phyloP scores from a whole-genome alignment of 2,113 vertebrate species.

The Archilochus colubris region DNA sequence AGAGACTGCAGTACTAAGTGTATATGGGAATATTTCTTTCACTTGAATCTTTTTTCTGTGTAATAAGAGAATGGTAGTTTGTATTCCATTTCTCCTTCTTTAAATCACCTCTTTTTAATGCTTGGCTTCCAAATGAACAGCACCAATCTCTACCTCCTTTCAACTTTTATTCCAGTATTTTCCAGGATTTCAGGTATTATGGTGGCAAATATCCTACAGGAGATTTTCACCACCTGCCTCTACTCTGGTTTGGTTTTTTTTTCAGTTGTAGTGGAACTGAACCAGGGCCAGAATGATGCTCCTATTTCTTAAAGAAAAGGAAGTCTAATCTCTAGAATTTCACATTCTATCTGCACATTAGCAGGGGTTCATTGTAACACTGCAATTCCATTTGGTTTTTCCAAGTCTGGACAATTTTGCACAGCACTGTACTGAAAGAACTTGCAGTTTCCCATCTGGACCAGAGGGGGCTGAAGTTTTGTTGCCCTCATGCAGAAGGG shows the following conservation, averaged over 20 bases:
- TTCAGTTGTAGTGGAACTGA: neutral
- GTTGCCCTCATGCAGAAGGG: neutral
- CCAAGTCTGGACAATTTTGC: neutral
- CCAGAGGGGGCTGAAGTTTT: neutral
- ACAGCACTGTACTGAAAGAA: neutral
- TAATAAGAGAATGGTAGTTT: neutral
- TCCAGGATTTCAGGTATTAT: neutral
- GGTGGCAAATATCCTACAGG: neutral
- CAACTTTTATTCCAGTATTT: neutral
- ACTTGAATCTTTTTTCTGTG: neutral
- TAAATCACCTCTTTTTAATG: neutral
- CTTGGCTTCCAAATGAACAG: neutral
- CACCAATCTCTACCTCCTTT: neutral
- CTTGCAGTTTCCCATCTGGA: neutral
- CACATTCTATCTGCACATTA: neutral
- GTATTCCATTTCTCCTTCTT: neutral
- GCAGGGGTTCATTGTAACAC: neutral
- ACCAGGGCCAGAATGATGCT: neutral
- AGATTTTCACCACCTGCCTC: neutral
- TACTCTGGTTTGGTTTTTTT: neutral
- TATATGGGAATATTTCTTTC: neutral
- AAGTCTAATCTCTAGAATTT: neutral
- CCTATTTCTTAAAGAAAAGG: neutral
- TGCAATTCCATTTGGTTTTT: neutral
- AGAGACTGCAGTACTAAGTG: neutral